These are phyloP conservation scores for Rafetus swinhoei DNA, from an alignment of 2,113 vertebrate species.

Conservation along the genomic window DNA sequence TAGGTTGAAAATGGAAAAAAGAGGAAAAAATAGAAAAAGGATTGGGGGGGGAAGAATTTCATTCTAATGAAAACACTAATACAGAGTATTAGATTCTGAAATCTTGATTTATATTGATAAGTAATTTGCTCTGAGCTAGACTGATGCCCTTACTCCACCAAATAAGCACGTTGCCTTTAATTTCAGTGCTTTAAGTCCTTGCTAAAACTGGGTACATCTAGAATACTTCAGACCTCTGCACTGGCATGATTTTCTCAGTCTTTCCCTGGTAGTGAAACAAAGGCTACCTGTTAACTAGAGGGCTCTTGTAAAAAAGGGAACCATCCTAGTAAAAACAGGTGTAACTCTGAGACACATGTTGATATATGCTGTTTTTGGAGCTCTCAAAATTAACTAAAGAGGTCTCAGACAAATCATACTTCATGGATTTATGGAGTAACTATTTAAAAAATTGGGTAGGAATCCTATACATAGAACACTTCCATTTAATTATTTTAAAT, in stretches of 20 bases:
- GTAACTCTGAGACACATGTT: neutral
- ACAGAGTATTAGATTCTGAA: neutral
- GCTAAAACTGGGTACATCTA: no score
- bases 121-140: neutral
- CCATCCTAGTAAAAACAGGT: neutral
- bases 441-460: neutral
- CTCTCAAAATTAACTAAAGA: neutral
- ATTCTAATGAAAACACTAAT: neutral
- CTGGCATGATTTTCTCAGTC: neutral
- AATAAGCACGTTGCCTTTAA: neutral
- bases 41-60: neutral
- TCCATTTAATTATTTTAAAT: slow-evolving; percentile 33
- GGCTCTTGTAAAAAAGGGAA: neutral
- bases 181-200: neutral
- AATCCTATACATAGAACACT: slow-evolving; percentile 20
- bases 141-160: neutral
- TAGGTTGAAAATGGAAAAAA: neutral
- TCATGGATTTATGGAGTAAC: neutral
- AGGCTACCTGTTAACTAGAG: neutral
- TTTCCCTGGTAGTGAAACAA: neutral
- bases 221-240: neutral
- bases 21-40: neutral
- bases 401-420: neutral
- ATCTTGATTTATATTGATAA: neutral
- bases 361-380: neutral